These are phyloP conservation scores for Conopomorpha cramerella DNA, from an alignment of 1,140 invertebrate species.

Conservation along the genomic window DNA sequence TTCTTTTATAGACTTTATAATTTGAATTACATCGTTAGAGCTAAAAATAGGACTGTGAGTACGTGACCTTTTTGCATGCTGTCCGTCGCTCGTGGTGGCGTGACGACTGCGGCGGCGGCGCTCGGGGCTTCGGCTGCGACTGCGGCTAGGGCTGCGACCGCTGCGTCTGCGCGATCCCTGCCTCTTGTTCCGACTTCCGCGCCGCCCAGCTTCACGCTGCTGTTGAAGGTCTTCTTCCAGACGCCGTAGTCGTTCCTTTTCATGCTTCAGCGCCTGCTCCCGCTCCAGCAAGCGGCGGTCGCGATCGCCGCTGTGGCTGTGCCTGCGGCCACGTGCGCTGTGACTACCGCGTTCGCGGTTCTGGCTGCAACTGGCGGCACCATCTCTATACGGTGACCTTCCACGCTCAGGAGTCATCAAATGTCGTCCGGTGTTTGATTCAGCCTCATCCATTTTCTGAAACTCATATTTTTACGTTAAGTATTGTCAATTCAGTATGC, in stretches of 20 bases:
- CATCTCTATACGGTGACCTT: too few relatives aligned
- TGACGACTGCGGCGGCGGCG: background rate
- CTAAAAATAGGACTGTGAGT: slow-evolving; percentile 5
- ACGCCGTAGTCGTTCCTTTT: background rate
- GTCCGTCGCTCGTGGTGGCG: background rate
- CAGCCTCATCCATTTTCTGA: too few relatives aligned
- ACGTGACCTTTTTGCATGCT: slow-evolving; percentile 2
- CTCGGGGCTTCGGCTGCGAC: too few relatives aligned
- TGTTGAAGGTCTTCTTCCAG: background rate
- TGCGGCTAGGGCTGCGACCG: background rate
- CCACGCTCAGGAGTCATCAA: too few relatives aligned
- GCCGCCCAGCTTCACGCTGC: background rate
- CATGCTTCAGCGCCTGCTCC: background rate
- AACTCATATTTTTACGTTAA: too few relatives aligned
- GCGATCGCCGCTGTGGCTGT: background rate
- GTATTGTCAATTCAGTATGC: too few relatives aligned
- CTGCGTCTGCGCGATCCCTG: background rate
- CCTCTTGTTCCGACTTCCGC: background rate
- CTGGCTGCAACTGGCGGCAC: too few relatives aligned
- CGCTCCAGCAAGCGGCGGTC: background rate
- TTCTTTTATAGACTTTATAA: slow-evolving; percentile 1
- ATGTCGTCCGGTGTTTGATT: too few relatives aligned
- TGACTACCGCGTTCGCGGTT: too few relatives aligned
- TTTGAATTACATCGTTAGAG: slow-evolving; percentile 2
- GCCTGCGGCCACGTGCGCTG: background rate